Evolutionary conservation across 2,797 vertebrate species (phyloP), one percentile per base, ranked within the genome.

Genomic region (Microhierax caerulescens): DNA sequence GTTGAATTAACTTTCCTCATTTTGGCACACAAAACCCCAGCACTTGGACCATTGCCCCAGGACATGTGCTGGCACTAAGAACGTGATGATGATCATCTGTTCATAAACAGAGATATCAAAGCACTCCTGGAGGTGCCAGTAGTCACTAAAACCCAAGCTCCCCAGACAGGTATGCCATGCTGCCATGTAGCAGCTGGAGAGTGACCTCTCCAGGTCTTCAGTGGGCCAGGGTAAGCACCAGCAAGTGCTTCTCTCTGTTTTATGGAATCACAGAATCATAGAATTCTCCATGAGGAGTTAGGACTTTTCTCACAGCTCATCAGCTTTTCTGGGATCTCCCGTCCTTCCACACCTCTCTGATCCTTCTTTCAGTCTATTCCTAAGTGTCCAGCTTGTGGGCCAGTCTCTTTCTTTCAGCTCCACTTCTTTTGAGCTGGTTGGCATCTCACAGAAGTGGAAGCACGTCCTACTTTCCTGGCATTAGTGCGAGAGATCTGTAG

Each of bases 1-100:
- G 97, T 95, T 95, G 94, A 96, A 96, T 95, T 95, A 94, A 94
- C 92, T 90, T 96, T 96, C 92, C 75, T 94, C 80, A 85, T 89
- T 93, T 95, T 96, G 97, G 96, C 95, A 95, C 83, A 79, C 15
- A 72, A 69, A 96, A 61, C 54, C 67, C 75, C 64, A 94, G 73
- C 51, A 85, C 81, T 95, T 93, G 95, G 97, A 87, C 92, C 8
- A 17, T 45, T 85, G 72, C 96, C 72, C 51, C 69, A 50, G 78
- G 95, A 64, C 76, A 65, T 51, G 86, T 95, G 72, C 93, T 95
- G 86, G 78, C 88, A 67, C n/a, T 86, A 77, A 83, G 90, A 89
- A 57, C 50, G 72, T 27, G 17, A 73, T 89, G 86, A 86, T 83
- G 6, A 96, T 84, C 50, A 90, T 75, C 87, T 41, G 32, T 76